Evolutionary conservation across 2,888 invertebrate species (phyloP), one percentile per base, ranked within the genome.

Genomic region (Troides helena): DNA sequence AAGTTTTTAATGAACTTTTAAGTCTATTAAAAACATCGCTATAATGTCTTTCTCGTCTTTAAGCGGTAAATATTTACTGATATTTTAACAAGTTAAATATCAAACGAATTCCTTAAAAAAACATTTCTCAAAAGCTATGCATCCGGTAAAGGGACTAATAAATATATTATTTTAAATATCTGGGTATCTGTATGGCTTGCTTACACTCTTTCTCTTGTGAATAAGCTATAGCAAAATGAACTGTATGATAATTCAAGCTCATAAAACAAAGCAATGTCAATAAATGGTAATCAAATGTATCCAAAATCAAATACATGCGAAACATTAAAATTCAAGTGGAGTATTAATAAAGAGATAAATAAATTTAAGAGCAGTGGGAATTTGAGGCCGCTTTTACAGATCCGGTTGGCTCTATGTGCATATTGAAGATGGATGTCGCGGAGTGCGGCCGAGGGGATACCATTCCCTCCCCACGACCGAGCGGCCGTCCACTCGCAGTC

Each of bases 261-360:
- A 57, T 39, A 59, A 50, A 50, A 59, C 21, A 18, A 64, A 8
- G 23, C 23, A 23, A 50, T 39, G 39, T 63, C 62, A 65, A 59
- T 66, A 70, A 70, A 70, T 63, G 46, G 64, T 67, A 62, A 67
- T 63, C 67, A 60, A 70, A 67, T 70, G 53, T 67, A 67, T 67
- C n/a, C 50, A 64, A 67, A 70, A 60, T 63, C 66, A 60, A 72
- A 83, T 85, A 84, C 77, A 82, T 80, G 76, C 82, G 80, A 85
- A 84, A 84, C 85, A 87, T 87, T 87, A 88, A 90, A 87, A 88
- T 88, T 87, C 88, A 85, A 88, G 86, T 86, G 76, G 84, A 86
- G 90, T 88, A 92, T 90, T 92, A 92, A 92, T 92, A 90, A 91
- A 92, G 92, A 91, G 88, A 92, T 92, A 91, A 91, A 92, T 92